Conservation (phyloP, 2,113 vertebrate species). For the Lepus europaeus region DNA sequence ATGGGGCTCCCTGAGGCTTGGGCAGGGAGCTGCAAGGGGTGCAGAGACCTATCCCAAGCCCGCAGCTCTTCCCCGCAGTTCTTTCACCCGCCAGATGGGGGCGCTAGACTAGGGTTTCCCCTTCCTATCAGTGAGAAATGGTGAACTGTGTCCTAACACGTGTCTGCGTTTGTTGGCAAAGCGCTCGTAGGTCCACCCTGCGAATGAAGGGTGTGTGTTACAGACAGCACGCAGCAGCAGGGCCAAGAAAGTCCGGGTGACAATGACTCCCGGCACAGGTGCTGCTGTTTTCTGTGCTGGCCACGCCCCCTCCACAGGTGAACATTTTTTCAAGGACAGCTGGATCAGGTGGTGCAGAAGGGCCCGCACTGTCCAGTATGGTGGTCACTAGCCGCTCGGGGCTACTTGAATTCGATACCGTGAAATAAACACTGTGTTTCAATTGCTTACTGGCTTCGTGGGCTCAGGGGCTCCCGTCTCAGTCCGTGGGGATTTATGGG, state of each 20-base stretch:
- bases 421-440: neutral
- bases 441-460: neutral
- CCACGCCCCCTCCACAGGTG: fast-evolving
- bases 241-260: neutral
- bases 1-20: neutral
- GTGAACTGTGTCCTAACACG: neutral
- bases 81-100: neutral
- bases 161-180: neutral
- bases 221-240: neutral
- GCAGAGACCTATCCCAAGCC: neutral
- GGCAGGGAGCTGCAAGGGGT: neutral
- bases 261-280: neutral
- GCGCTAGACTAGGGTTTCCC: neutral
- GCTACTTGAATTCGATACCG: neutral
- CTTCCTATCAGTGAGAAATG: neutral
- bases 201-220: fast-evolving
- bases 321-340: neutral
- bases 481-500: neutral
- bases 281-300: neutral
- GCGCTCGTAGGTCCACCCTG: fast-evolving
- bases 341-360: neutral
- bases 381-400: neutral
- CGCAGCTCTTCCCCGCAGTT: no score
- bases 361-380: fast-evolving
- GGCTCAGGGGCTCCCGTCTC: fast-evolving